Conservation (phyloP, 2,113 vertebrate genomes). For the Syrmaticus mikado region DNA sequence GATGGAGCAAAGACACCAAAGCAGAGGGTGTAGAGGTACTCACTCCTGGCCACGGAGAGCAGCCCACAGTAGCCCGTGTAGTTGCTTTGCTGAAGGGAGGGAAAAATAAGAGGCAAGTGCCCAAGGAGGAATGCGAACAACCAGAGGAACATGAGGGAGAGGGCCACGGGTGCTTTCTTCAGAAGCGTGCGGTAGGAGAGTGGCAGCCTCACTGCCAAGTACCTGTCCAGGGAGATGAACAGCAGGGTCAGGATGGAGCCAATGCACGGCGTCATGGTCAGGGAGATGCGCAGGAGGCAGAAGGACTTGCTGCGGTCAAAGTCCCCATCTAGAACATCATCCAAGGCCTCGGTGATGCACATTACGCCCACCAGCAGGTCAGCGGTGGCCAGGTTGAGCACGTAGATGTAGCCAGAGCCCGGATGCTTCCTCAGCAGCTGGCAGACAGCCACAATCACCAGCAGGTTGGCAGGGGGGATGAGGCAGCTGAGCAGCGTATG, state of each 20-base stretch:
- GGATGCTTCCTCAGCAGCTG: slow-evolving; percentile 42
- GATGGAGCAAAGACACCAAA: slow-evolving; percentile 34
- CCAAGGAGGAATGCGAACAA: slow-evolving; percentile 32
- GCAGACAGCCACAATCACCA: slow-evolving; percentile 37
- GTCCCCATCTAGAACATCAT: not conserved
- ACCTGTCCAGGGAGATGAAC: slow-evolving; percentile 58
- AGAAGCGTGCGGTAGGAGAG: slow-evolving; percentile 39
- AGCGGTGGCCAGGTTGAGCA: slow-evolving; percentile 52
- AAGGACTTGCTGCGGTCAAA: slow-evolving; percentile 16
- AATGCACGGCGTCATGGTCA: slow-evolving; percentile 42
- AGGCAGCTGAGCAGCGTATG: slow-evolving; percentile 33
- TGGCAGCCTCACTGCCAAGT: slow-evolving; percentile 28
- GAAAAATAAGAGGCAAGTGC: slow-evolving; percentile 40
- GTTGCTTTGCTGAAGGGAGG: slow-evolving; percentile 13
- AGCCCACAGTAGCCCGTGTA: slow-evolving; percentile 35
- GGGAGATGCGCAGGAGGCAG: slow-evolving; percentile 25
- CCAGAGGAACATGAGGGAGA: slow-evolving; percentile 30
- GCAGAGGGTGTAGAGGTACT: slow-evolving; percentile 55
- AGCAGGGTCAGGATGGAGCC: slow-evolving; percentile 58
- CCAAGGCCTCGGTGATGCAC: slow-evolving; percentile 32
- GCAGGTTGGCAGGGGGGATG: slow-evolving; percentile 25
- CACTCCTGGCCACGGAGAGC: slow-evolving; percentile 15
- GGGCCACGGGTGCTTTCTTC: not conserved
- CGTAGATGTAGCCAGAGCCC: slow-evolving; percentile 33
- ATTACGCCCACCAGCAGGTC: slow-evolving; percentile 54